Evolutionary conservation across 2,113 vertebrate species (phyloP), one percentile per base, ranked within the genome.

Genomic region (Motacilla alba): DNA sequence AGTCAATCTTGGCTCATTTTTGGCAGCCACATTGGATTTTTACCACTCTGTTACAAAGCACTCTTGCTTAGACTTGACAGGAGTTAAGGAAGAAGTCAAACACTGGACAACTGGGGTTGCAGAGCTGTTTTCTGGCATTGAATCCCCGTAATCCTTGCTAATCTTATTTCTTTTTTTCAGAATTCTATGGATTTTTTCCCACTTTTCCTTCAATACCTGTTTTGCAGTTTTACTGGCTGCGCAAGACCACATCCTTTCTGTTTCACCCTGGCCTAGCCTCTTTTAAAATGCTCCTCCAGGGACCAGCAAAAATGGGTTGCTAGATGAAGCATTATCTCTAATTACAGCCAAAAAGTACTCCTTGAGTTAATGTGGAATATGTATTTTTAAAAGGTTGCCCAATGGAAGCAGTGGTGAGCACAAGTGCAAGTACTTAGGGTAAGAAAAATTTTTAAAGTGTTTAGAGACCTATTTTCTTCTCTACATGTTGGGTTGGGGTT

Each of bases 401-500:
- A 44, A 0, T 2, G 27, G 50, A 62, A 50, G 43, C 47, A 73
- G 15, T 56, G 55, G 15, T 27, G 56, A 75, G 13, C 30, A 37
- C 4, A 64, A 87, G 13, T 47, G 44, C 1, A 15, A 82, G 18
- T n/a, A 56, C 20, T 76, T 70, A 56, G 28, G 24, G 16, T 15
- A 62, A 75, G 28, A 31, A 55, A 46, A 81, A 6, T 6, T n/a
- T 50, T 15, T 31, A 20, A 49, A 31, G 30, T 6, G 2, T 28
- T 64, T 68, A 24, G 28, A 47, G 27, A 56, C 13, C 1, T 16
- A 7, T 20, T 67, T 49, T 69, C 53, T 81, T 60, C 11, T 68
- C 33, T 15, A 1, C 5, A 1, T 6, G 1, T 58, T 89, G 15
- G 8, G 4, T 24, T 70, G 37, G 3, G 2, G 0, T 13, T n/a